phyloP scores from a whole-genome alignment of 2,113 vertebrate genomes.

The Emydura subglobosa region DNA sequence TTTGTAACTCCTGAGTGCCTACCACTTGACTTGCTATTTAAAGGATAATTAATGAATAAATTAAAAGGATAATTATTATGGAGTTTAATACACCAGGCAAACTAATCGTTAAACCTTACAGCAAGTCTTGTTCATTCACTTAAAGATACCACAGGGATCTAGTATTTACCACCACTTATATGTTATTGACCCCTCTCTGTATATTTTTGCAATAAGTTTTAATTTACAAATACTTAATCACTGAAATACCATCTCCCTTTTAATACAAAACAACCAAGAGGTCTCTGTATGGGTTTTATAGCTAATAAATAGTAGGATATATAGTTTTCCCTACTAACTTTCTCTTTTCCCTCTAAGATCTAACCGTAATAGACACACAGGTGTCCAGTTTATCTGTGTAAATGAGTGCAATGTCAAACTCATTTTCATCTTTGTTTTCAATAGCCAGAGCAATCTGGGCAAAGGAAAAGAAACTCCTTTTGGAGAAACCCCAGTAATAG shows the following conservation, averaged over 20 bases:
- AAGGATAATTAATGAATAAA: conserved; percentile 82
- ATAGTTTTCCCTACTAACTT: background rate
- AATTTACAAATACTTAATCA: conserved; percentile 69
- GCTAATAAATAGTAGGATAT: conserved; percentile 4
- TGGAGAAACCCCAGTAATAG: conserved; percentile 6
- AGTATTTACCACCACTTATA: conserved; percentile 77
- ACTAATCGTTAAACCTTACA: conserved; percentile 77
- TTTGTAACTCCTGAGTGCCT: conserved; percentile 70
- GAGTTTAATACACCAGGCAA: conserved; percentile 77
- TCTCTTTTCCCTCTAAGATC: background rate
- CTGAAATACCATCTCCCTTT: conserved; percentile 65
- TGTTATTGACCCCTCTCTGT: conserved; percentile 60
- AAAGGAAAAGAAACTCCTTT: background rate
- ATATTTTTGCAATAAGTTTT: conserved; percentile 68
- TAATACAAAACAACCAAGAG: conserved; percentile 48
- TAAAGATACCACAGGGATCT: conserved; percentile 79
- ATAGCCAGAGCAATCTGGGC: background rate
- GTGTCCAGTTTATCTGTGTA: background rate
- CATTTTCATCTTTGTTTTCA: background rate
- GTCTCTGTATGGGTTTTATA: conserved; percentile 14
- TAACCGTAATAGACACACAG: background rate
- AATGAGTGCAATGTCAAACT: background rate
- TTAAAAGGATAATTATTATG: conserved; percentile 79
- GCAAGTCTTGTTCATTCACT: conserved; percentile 76
- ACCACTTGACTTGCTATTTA: conserved; percentile 75